Percentiles rank a stretch among this genome's conserved stretches.
These are phyloP conservation scores for Misgurnus anguillicaudatus DNA, from an alignment of 2,113 vertebrate species.

Conservation along the genomic window DNA sequence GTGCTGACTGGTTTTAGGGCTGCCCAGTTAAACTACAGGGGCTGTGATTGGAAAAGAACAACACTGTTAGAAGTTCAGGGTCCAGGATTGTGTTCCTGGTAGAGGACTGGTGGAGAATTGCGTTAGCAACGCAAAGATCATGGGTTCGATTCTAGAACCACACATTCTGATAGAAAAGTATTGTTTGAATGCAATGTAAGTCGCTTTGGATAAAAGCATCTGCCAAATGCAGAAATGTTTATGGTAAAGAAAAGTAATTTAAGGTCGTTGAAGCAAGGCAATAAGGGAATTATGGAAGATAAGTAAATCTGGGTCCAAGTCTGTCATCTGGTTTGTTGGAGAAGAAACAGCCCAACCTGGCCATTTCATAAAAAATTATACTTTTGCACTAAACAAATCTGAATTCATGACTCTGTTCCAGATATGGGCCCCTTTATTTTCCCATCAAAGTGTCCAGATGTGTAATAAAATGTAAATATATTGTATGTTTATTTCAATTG, in stretches of 20 bases:
- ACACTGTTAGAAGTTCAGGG: background rate
- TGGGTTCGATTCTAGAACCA: no score
- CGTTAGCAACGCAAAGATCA: no score
- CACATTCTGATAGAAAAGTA: no score
- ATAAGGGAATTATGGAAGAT: background rate
- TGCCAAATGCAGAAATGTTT: background rate
- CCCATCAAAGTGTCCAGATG: background rate
- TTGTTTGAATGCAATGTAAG: no score
- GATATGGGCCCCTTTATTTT: background rate
- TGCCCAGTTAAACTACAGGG: background rate
- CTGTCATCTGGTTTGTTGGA: background rate
- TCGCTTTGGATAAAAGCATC: no score
- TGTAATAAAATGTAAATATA: constrained; percentile 7
- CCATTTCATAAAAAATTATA: background rate
- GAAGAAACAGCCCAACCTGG: background rate
- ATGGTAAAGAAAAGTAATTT: background rate
- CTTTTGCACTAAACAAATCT: background rate
- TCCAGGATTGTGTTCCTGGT: background rate
- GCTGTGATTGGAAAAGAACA: background rate
- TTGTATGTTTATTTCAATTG: background rate
- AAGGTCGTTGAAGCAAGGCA: background rate
- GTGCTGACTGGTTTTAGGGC: background rate
- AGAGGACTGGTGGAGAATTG: no score
- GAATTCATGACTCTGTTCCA: background rate
- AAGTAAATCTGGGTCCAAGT: background rate